phyloP scores from a whole-genome alignment of 2,113 vertebrate species.

The Hypocryptadius cinnamomeus region DNA sequence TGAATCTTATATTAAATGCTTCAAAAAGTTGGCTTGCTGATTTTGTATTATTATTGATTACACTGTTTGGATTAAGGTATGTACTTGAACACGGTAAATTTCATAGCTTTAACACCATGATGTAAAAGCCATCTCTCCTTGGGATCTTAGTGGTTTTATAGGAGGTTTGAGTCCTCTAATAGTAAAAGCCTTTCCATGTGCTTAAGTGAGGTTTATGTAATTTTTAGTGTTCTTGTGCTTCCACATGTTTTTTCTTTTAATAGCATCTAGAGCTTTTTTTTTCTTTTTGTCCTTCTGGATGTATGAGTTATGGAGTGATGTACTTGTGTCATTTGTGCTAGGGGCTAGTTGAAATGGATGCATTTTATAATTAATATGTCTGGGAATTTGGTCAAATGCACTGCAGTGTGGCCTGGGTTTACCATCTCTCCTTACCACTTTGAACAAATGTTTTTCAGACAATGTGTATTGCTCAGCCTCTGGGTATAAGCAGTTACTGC shows the following conservation, averaged over 20 bases:
- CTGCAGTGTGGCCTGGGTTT: not conserved
- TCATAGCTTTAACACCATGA: not conserved
- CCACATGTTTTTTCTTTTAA: not conserved
- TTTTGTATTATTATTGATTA: not conserved
- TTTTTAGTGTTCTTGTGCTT: not conserved
- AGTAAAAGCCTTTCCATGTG: not conserved
- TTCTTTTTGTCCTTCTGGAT: too few relatives aligned
- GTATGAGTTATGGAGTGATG: not conserved
- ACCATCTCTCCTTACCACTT: not conserved
- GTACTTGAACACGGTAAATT: not conserved
- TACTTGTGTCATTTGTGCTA: not conserved
- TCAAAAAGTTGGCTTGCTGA: not conserved
- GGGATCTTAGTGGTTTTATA: not conserved
- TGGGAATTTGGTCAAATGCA: not conserved
- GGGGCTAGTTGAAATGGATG: not conserved
- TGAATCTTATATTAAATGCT: not conserved
- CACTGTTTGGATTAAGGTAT: not conserved
- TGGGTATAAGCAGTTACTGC: not conserved
- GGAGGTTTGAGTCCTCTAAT: not conserved
- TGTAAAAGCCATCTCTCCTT: not conserved
- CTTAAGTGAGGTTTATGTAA: not conserved
- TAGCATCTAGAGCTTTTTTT: not conserved
- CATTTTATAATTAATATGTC: not conserved
- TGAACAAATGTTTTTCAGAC: not conserved
- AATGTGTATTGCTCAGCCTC: not conserved